Conservation (phyloP, 2,888 invertebrate species). For the Notodonta dromedarius region DNA sequence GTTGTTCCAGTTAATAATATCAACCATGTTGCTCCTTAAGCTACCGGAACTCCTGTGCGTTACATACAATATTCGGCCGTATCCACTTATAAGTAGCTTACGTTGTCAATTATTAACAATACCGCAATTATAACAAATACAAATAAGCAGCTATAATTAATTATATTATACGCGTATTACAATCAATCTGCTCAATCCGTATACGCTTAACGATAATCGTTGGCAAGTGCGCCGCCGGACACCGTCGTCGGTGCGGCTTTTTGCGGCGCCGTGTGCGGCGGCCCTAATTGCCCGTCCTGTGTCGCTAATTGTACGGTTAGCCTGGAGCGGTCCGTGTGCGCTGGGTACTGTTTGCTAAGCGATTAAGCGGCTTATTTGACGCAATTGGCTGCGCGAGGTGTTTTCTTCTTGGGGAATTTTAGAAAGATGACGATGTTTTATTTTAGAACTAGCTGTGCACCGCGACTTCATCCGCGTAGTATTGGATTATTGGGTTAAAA, state of each 20-base stretch:
- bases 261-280: slow-evolving; percentile 60
- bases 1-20: no score
- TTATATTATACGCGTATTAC: slow-evolving; percentile 1
- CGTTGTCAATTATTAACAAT: no score
- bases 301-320: slow-evolving; percentile 74
- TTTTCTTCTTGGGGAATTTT: slow-evolving; percentile 20
- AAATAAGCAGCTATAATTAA: no score
- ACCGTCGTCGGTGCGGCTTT: slow-evolving; percentile 38
- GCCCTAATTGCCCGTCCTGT: slow-evolving; percentile 65
- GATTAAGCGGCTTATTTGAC: slow-evolving; percentile 62
- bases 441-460: no score
- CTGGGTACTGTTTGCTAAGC: slow-evolving; percentile 59
- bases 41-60: no score
- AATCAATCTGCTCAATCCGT: slow-evolving; percentile 7
- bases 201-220: slow-evolving; percentile 8
- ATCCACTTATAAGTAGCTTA: no score
- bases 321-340: slow-evolving; percentile 53
- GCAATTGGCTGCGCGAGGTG: slow-evolving; percentile 38
- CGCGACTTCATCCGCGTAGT: no score
- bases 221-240: slow-evolving; percentile 5
- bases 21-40: no score
- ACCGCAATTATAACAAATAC: no score
- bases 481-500: no score
- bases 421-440: no score
- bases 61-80: no score